Evolutionary conservation across 2,113 vertebrate genomes (phyloP).

Genomic region (Laterallus jamaicensis): DNA sequence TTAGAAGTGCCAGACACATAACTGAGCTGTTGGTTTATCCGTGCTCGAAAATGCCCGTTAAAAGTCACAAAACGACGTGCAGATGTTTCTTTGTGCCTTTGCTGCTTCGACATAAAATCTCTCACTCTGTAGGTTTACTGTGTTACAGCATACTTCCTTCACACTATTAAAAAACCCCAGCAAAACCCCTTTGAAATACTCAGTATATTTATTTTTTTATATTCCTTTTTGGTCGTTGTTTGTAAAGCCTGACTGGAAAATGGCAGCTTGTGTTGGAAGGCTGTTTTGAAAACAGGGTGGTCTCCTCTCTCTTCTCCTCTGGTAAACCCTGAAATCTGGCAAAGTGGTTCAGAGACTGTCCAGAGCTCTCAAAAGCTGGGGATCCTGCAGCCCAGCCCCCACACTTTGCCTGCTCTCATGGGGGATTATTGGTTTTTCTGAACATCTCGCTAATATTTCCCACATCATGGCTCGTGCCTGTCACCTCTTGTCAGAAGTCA

Average conservation of each 20-base stretch:
- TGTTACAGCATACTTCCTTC: background rate
- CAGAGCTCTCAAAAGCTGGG: background rate
- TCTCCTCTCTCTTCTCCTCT: background rate
- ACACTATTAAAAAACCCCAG: background rate
- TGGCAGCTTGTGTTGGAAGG: background rate
- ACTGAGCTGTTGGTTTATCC: conserved; percentile 9
- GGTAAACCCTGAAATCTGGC: background rate
- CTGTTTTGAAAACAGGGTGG: background rate
- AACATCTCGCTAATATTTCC: background rate
- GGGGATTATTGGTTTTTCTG: background rate
- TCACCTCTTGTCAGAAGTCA: background rate
- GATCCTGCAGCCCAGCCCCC: background rate
- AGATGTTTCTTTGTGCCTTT: conserved; percentile 48
- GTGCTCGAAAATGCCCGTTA: background rate
- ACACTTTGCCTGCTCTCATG: fast-evolving
- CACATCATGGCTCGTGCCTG: background rate
- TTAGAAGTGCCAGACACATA: background rate
- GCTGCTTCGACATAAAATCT: background rate
- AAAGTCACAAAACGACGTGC: background rate
- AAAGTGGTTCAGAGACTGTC: background rate
- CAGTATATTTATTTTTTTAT: background rate
- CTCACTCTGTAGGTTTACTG: background rate
- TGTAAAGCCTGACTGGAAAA: background rate
- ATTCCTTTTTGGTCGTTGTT: background rate
- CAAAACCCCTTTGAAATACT: background rate